Evolutionary conservation across 1,140 invertebrate species (phyloP), one percentile per base, ranked within the genome.

Genomic region (Lasioglossum baleicum): DNA sequence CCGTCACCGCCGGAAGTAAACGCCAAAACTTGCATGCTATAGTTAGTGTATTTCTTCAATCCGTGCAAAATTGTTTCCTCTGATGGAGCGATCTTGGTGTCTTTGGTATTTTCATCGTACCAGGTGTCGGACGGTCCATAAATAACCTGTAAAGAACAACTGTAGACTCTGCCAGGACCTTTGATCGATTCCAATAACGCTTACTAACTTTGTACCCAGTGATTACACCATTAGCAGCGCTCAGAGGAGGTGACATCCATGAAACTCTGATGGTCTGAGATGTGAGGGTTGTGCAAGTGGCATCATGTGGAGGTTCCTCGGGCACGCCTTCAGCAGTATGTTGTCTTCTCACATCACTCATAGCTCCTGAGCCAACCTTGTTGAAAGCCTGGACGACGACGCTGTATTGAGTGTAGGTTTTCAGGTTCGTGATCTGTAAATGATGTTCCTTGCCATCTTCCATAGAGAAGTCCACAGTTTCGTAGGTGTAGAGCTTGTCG

Each of bases 1-100:
- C 98, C 98, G 91, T 99, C 98, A n/a, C 98, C 98, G 78, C 98
- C 98, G 66, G 97, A 97, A 42, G 98, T 99, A 88, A 96, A 99
- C 63, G 98, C 98, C 81, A 99, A 92, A 53, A 99, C 97, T 94
- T 99, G 97, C 95, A 99, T 98, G 71, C 97, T 98, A 93, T 99
- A 99, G 93, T 99, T 99, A 1, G 98, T 99, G 91, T 96, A 99
- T 91, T 99, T 99, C 91, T 98, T 97, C 40, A 99, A 93, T 67
- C 97, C 97, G 89, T 98, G 97, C 8, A 98, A 94, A 88, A 98
- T 98, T 1, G 98, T 98, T 92, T 99, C 98, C 89, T 96, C 98
- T 77, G 97, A 97, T 60, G 97, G 96, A 65, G 97, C 97, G 82
- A 97, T 98, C 92, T 98, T 98, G 3, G 97, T 97, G 85, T 98